These are phyloP conservation scores for Toxotes lorentzi DNA, from an alignment of 2,797 vertebrate genomes.

Conservation along the genomic window DNA sequence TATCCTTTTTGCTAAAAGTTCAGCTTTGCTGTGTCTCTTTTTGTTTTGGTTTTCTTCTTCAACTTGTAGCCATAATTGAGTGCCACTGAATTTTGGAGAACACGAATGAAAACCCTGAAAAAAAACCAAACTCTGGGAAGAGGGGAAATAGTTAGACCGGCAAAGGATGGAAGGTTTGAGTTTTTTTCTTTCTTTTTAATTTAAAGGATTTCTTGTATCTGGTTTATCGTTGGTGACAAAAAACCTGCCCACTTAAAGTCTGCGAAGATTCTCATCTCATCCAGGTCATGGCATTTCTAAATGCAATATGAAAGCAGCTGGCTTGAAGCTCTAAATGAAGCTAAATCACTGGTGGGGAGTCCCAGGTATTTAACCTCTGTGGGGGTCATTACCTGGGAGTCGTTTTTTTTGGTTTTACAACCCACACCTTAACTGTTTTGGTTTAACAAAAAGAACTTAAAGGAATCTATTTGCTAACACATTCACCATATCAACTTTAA, in stretches of 20 bases:
- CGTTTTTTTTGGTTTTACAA: too few species aligned
- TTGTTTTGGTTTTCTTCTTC: background rate
- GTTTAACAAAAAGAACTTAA: too few species aligned
- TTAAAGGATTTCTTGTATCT: background rate
- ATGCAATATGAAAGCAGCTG: too few species aligned
- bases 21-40: background rate
- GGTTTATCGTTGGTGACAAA: background rate
- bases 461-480: too few species aligned
- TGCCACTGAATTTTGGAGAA: conserved; percentile 16
- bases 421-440: too few species aligned
- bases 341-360: conserved; percentile 2
- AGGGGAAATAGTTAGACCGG: background rate
- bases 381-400: background rate
- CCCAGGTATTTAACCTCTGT: background rate
- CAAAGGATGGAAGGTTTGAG: background rate
- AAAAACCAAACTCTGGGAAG: background rate
- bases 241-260: background rate
- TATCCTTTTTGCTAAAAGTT: conserved; percentile 30
- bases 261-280: too few species aligned
- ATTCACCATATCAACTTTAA: background rate
- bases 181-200: background rate
- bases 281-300: too few species aligned
- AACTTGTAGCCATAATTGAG: conserved; percentile 7
- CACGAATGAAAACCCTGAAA: background rate
- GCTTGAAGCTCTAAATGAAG: too few species aligned